A percentile compares a stretch with the other conserved stretches of the same genome.
Evolutionary conservation across 53 echinoderm and acorn worm species (phyloP).

Genomic region (Zoroaster sp.): DNA sequence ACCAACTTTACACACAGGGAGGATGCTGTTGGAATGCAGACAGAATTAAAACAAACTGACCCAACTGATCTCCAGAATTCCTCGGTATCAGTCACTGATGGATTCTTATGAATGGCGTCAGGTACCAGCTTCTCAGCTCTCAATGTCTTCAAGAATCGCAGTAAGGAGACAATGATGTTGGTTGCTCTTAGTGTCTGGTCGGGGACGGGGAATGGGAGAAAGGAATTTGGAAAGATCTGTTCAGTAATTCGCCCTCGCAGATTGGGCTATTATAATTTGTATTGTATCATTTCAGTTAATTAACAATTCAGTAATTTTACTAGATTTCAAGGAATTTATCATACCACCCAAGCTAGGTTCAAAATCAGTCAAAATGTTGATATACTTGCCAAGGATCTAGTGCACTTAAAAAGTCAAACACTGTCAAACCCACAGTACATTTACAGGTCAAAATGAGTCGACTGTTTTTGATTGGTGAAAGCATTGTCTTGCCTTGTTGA

Average conservation of each 20-base stretch:
- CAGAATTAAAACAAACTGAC: conserved; percentile 21
- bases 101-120: conserved; percentile 73
- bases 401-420: too few relatives aligned
- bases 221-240: neutral
- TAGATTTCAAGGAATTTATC: too few relatives aligned
- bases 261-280: neutral
- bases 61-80: conserved; percentile 73
- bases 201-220: neutral
- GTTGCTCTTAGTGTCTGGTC: conserved; percentile 73
- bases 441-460: too few relatives aligned
- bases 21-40: neutral
- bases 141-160: conserved; percentile 85
- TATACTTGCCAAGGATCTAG: too few relatives aligned
- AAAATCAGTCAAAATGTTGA: neutral
- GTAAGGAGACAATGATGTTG: conserved; percentile 78
- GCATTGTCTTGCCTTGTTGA: too few relatives aligned
- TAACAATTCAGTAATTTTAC: too few relatives aligned
- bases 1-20: too few relatives aligned
- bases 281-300: too few relatives aligned
- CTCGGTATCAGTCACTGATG: conserved; percentile 70
- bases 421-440: too few relatives aligned
- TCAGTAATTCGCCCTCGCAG: neutral
- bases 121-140: conserved; percentile 73
- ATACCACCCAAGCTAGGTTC: too few relatives aligned
- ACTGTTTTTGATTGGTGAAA: too few relatives aligned